Percentiles rank a stretch among this genome's conserved stretches.
phyloP scores from a whole-genome alignment of 2,888 invertebrate species.

The Spilarctia lutea region DNA sequence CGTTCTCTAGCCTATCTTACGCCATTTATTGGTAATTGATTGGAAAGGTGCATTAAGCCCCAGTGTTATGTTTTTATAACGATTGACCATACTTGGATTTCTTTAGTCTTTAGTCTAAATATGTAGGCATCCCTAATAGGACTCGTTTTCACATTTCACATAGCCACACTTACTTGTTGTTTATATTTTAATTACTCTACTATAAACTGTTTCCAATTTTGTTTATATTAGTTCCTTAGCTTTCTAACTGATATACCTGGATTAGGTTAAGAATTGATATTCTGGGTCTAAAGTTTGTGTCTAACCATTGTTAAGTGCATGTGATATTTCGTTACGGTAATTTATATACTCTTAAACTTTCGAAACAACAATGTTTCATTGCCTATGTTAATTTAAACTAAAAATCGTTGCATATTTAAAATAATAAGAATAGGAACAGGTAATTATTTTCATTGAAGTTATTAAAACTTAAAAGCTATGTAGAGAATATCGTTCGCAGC shows the following conservation, averaged over 20 bases:
- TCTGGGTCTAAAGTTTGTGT: neutral
- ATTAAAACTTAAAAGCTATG: neutral
- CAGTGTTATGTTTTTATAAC: constrained; percentile 68
- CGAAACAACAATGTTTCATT: neutral
- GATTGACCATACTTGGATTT: constrained; percentile 65
- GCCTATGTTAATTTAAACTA: neutral
- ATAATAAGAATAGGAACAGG: neutral
- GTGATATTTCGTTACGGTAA: neutral
- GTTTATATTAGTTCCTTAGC: neutral
- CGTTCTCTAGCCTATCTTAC: constrained; percentile 78
- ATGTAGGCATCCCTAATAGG: constrained; percentile 23
- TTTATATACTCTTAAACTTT: neutral
- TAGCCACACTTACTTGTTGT: constrained; percentile 26
- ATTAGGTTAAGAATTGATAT: neutral
- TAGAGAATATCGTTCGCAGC: neutral
- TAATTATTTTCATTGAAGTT: neutral
- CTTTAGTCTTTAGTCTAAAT: constrained; percentile 48
- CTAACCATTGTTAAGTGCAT: neutral
- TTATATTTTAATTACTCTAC: constrained; percentile 25
- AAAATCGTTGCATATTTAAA: constrained; percentile 9
- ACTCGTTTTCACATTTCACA: constrained; percentile 45
- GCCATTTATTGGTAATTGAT: constrained; percentile 85
- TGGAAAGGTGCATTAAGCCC: constrained; percentile 81
- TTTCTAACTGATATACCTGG: neutral
- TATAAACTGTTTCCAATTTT: constrained; percentile 11